A percentile compares a stretch with the other conserved stretches of the same genome.
These are phyloP conservation scores for Poecile atricapillus DNA, from an alignment of 2,113 vertebrate species.

Conservation along the genomic window DNA sequence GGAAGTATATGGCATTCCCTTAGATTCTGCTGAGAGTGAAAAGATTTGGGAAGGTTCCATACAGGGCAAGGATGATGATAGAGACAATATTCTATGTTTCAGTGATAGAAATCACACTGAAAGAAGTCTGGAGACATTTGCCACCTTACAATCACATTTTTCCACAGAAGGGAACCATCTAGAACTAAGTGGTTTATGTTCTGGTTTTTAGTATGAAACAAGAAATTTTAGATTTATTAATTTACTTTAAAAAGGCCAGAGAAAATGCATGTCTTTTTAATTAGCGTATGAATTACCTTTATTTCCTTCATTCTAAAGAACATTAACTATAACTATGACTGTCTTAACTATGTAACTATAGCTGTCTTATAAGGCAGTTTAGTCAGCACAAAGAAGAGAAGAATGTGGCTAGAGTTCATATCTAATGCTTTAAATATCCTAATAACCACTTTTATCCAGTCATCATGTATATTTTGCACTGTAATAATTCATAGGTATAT, in stretches of 20 bases:
- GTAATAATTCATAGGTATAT: neutral
- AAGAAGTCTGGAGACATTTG: neutral
- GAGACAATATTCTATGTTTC: neutral
- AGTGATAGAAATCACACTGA: neutral
- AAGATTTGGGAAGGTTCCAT: neutral
- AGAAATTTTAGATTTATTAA: neutral
- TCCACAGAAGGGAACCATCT: neutral
- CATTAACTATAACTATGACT: no score
- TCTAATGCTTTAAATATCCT: neutral
- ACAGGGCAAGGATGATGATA: rapidly evolving
- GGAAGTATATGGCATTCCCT: neutral
- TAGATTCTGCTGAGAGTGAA: neutral
- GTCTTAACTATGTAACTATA: no score
- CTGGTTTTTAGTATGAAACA: neutral
- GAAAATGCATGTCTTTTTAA: neutral
- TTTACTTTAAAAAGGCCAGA: neutral
- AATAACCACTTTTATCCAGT: neutral
- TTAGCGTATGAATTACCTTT: neutral
- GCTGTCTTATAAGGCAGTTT: neutral
- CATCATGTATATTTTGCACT: neutral
- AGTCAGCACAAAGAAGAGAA: neutral
- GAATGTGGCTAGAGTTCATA: neutral
- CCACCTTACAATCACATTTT: neutral
- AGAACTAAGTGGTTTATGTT: neutral
- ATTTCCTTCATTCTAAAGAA: neutral